Conservation (phyloP, 2,888 invertebrate genomes). For the Meta bourneti region DNA sequence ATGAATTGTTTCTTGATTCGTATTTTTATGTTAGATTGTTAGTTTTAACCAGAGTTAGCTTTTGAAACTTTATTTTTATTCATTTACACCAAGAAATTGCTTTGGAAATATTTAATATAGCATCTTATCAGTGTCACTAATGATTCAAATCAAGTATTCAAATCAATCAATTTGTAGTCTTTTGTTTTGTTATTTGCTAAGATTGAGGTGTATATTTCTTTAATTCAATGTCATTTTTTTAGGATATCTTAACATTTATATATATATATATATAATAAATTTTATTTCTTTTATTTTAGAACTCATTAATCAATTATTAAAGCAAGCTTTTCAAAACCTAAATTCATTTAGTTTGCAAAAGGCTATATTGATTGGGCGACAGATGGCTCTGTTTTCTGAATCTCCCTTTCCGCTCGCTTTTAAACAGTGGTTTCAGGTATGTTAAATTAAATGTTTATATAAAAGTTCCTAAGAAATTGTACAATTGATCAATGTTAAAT, state of each 20-base stretch:
- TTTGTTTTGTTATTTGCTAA: neutral
- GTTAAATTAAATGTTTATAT: neutral
- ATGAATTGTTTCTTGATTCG: too few relatives aligned
- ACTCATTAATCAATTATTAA: constrained; percentile 5
- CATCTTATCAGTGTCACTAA: too few relatives aligned
- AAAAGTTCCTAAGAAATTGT: too few relatives aligned
- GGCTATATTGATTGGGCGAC: constrained; percentile 32
- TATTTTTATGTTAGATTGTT: too few relatives aligned
- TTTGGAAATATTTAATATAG: too few relatives aligned
- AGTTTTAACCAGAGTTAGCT: too few relatives aligned
- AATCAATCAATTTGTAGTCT: neutral
- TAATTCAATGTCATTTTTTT: neutral
- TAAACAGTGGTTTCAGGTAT: constrained; percentile 31
- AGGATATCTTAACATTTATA: neutral
- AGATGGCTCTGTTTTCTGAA: constrained; percentile 6
- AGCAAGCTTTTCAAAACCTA: constrained; percentile 1
- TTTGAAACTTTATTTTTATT: too few relatives aligned
- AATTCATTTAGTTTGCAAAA: neutral
- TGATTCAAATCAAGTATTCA: too few relatives aligned
- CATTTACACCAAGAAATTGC: too few relatives aligned
- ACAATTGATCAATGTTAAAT: too few relatives aligned
- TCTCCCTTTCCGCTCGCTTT: neutral
- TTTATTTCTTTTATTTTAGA: constrained; percentile 9
- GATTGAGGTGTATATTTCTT: neutral
- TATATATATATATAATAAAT: too few relatives aligned